Base-by-base conservation (phyloP, 1,140 invertebrate genomes). In the Ephestia elutella region DNA sequence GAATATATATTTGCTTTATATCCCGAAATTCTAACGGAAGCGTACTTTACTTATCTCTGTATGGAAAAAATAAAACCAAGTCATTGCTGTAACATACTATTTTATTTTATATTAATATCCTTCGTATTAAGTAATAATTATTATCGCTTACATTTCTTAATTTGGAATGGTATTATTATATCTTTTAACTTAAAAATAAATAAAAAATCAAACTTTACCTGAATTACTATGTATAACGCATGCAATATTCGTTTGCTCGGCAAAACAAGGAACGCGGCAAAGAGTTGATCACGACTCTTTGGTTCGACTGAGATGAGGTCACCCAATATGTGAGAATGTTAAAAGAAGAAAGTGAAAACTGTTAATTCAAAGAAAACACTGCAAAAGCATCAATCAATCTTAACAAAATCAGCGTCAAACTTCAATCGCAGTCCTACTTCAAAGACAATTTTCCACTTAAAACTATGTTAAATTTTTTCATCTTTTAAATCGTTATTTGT, bases 131-230 rank as follows among this genome's bases (percentile, higher is more conserved):
- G 76, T 79, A 78, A 77, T 83, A 73, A 80, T 83, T 77, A 80
- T 70, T 78, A 76, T 81, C 75, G 79, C 82, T 85, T 87, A 87
- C 78, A 86, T 73, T 83, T 82, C 73, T 82, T 83, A 85, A 86
- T 86, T 87, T 87, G 85, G 85, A 87, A 87, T 87, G 85, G 76
- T 84, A 86, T 80, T 78, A 84, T 78, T 75, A 75, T 74, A 85
- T 71, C 71, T 67, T 80, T 85, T 83, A 85, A 69, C 82, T 87
- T 84, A 87, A 77, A 81, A 53, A 85, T 85, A 85, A 85, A 86
- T 82, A 82, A 79, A 72, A 68, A 69, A 44, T 44, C 38, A 44
- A 44, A 44, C 38, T 44, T 62, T 63, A 70, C 65, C 63, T 73
- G 76, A 77, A 72, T 72, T 63, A 50, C 53, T 60, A 62, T 49